Evolutionary conservation across 2,888 invertebrate species (phyloP), one percentile per base, ranked within the genome.

Genomic region (Pristionchus fissidentatus): DNA sequence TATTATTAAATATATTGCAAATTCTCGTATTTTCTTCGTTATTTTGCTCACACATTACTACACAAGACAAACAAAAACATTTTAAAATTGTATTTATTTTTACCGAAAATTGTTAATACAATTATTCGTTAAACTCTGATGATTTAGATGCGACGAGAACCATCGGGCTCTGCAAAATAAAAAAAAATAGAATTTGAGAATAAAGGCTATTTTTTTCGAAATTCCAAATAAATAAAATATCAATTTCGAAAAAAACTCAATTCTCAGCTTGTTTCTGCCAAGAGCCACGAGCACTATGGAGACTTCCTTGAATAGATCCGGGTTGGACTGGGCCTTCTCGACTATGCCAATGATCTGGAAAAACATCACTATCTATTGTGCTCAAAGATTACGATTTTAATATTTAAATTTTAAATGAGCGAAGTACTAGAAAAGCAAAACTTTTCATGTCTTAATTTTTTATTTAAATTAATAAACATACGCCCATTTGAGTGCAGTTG

Each of bases 221-320:
- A 26, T 57, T 22, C 26, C 3, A 26, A 60, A 60, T 32, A n/a
- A 1, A 32, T 60, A 32, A 29, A 60, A 26, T 57, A 26, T 26
- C 5, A 1, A 26, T 1, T 2, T 4, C 10, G 10, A 22, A 26
- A 26, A 1, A 29, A 62, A 62, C 38, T 66, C 62, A 66, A 32
- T 66, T 66, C 62, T 66, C 62, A 66, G 38, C 22, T 66, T 66
- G 62, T 22, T 38, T 66, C 62, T 66, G 35, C 62, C 62, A 19
- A 66, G 62, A 38, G 62, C 62, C 7, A 29, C 15, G 22, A 66
- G 38, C 5, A 66, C 62, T 38, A 66, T 66, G 38, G 62, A 0
- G 22, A 66, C 62, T 66, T 66, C 62, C 7, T 66, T 66, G 62
- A 38, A 66, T 32, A 66, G 62, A 38, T 0, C 38, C 15, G 60